phyloP scores from a whole-genome alignment of 2,113 vertebrate genomes.

The Hystrix cristata region DNA sequence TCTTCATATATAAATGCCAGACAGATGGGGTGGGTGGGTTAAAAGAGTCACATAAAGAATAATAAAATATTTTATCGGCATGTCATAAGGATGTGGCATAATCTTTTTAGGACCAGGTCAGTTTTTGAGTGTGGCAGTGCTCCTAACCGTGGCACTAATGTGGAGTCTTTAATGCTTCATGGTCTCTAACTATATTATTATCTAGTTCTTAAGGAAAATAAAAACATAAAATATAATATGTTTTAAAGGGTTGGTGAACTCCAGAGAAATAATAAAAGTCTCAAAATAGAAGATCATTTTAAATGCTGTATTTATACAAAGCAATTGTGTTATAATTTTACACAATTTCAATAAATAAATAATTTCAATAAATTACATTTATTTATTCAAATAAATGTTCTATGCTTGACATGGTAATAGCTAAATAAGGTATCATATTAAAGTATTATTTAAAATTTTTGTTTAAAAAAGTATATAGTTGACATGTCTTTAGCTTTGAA shows the following conservation, averaged over 20 bases:
- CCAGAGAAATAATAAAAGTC: constrained; percentile 10
- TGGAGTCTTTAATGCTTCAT: not conserved
- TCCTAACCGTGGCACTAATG: not conserved
- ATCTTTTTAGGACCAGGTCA: not conserved
- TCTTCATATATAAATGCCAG: constrained; percentile 1
- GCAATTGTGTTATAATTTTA: not conserved
- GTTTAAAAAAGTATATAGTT: not conserved
- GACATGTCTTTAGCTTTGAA: not conserved
- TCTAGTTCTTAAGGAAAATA: not conserved
- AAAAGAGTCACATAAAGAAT: not conserved
- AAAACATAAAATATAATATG: not conserved
- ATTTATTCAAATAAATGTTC: not conserved
- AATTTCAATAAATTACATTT: not conserved
- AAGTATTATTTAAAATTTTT: not conserved
- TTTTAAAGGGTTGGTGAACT: not conserved
- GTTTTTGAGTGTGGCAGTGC: not conserved
- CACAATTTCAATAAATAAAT: not conserved
- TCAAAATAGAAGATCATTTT: constrained; percentile 4
- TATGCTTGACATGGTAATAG: not conserved
- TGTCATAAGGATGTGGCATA: not conserved
- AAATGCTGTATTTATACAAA: not conserved
- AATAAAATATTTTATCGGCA: not conserved
- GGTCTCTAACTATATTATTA: not conserved
- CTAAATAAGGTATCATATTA: not conserved
- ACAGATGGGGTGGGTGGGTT: not conserved